Percentiles rank a stretch among this genome's conserved stretches.
Conservation (phyloP, 2,797 vertebrate species). For the Morus bassanus region DNA sequence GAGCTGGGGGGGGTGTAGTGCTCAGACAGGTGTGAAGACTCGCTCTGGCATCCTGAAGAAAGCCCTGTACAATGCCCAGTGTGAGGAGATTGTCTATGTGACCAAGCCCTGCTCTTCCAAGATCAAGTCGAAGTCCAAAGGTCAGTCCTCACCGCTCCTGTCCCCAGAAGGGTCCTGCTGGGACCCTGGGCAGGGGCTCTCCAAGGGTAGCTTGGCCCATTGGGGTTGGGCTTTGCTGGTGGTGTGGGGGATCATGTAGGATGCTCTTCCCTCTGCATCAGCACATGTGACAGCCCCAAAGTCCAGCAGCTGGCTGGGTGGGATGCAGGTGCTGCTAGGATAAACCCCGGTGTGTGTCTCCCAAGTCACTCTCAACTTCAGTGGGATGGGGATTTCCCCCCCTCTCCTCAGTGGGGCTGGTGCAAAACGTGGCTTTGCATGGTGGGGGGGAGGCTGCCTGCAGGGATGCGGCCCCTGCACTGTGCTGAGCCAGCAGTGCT, state of each 20-base stretch:
- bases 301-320: neutral
- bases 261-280: neutral
- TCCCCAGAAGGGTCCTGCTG: neutral
- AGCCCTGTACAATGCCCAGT: slow-evolving; percentile 85
- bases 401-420: neutral
- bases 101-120: slow-evolving; percentile 86
- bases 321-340: neutral
- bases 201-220: neutral
- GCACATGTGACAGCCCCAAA: neutral
- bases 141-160: slow-evolving; percentile 66
- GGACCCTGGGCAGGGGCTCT: neutral
- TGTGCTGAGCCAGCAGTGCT: rapidly evolving
- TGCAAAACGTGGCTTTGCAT: neutral
- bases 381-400: neutral
- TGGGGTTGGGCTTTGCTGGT: neutral
- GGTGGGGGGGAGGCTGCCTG: neutral
- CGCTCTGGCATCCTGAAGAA: slow-evolving; percentile 85
- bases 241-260: rapidly evolving
- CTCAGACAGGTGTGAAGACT: slow-evolving; percentile 75
- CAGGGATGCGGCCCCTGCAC: rapidly evolving
- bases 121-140: slow-evolving; percentile 86
- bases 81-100: slow-evolving; percentile 82
- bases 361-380: neutral
- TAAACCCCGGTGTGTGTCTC: neutral
- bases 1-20: slow-evolving; percentile 86